A percentile compares a stretch with the other conserved stretches of the same genome.
phyloP scores from a whole-genome alignment of 2,797 vertebrate species.

The Rousettus madagascariensis region DNA sequence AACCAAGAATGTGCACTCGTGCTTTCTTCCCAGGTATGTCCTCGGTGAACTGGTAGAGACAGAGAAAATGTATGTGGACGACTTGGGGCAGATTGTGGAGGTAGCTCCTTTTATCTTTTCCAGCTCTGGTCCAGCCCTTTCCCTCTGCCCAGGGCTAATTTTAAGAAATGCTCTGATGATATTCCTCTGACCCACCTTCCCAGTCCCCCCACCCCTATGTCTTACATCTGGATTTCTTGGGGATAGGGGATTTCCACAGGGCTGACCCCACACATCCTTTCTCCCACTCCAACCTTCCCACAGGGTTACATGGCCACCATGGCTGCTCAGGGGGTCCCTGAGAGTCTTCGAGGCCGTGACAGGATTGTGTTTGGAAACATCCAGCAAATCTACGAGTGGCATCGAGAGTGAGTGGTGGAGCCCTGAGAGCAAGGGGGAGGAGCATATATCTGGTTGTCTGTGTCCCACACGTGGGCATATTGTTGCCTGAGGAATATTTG shows the following conservation, averaged over 20 bases:
- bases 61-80: slow-evolving; percentile 92
- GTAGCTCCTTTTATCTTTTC: slow-evolving; percentile 62
- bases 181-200: neutral
- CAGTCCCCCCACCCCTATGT: neutral
- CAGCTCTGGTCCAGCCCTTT: neutral
- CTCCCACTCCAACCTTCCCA: slow-evolving; percentile 1
- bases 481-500: neutral
- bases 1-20: neutral
- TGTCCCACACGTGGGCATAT: neutral
- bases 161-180: neutral
- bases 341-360: slow-evolving; percentile 84
- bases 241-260: neutral
- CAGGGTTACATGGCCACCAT: slow-evolving; percentile 86
- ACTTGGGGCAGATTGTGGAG: slow-evolving; percentile 94
- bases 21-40: slow-evolving; percentile 88
- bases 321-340: slow-evolving; percentile 81
- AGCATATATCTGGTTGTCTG: neutral
- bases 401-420: slow-evolving; percentile 82
- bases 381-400: slow-evolving; percentile 86
- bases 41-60: slow-evolving; percentile 93
- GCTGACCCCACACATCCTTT: neutral
- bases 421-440: neutral
- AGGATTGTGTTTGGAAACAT: slow-evolving; percentile 86
- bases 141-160: neutral
- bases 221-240: neutral